phyloP scores from a whole-genome alignment of 2,888 invertebrate genomes.

The Hedychridium roseum region DNA sequence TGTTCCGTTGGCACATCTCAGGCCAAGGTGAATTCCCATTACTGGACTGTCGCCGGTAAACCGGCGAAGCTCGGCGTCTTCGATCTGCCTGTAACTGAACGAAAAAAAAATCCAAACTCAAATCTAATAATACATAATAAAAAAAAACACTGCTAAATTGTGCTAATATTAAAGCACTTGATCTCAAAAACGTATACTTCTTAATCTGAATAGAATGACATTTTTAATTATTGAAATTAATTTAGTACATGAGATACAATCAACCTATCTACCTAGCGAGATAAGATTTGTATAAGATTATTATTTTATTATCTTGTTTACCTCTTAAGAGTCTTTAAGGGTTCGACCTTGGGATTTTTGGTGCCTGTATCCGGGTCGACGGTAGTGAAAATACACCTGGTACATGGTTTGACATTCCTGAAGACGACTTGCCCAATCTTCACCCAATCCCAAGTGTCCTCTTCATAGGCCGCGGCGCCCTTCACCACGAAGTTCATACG shows the following conservation, averaged over 20 bases:
- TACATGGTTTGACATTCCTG: conserved; percentile 72
- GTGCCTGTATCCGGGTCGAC: conserved; percentile 74
- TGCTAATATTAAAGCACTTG: background rate
- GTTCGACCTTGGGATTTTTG: conserved; percentile 70
- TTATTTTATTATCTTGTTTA: no score
- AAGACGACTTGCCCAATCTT: conserved; percentile 74
- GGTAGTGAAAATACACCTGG: conserved; percentile 77
- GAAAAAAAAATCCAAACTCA: no score
- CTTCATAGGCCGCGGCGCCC: conserved; percentile 69
- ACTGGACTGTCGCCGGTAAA: conserved; percentile 63
- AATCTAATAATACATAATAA: no score
- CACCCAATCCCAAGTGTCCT: conserved; percentile 77
- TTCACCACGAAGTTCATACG: conserved; percentile 76
- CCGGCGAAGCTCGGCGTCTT: conserved; percentile 48
- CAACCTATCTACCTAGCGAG: no score
- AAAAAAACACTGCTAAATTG: conserved; percentile 3
- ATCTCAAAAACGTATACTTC: background rate
- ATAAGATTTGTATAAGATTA: no score
- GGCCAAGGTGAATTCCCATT: conserved; percentile 67
- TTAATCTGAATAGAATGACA: background rate
- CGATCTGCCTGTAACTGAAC: conserved; percentile 65
- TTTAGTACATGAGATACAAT: background rate
- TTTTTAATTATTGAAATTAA: no score
- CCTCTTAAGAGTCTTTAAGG: conserved; percentile 73
- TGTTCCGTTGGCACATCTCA: conserved; percentile 59